phyloP scores from a whole-genome alignment of 2,113 vertebrate genomes.

The Eulemur rufifrons region DNA sequence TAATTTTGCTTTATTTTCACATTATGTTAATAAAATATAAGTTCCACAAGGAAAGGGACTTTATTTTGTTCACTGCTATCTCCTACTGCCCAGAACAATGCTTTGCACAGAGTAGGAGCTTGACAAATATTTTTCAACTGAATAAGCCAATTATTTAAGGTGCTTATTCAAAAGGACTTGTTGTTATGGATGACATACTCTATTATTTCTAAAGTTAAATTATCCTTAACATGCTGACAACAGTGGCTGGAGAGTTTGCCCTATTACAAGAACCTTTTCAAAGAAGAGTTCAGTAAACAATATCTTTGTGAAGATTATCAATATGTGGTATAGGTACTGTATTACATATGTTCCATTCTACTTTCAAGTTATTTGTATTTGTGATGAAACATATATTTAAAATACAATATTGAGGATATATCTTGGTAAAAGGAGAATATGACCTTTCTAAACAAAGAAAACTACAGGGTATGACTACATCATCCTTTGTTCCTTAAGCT shows the following conservation, averaged over 20 bases:
- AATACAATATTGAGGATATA: background rate
- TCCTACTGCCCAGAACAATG: background rate
- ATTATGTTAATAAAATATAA: background rate
- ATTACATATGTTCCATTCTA: background rate
- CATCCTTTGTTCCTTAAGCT: background rate
- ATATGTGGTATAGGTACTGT: background rate
- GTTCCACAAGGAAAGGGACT: background rate
- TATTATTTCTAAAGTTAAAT: constrained; percentile 33
- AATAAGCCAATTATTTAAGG: background rate
- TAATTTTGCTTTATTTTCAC: constrained; percentile 27
- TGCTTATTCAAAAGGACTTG: background rate
- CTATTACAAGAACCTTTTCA: background rate
- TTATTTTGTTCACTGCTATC: background rate
- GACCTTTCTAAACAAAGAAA: background rate
- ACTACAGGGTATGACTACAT: background rate
- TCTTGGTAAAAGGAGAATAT: background rate
- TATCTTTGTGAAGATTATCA: background rate
- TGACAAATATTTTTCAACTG: background rate
- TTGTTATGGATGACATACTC: background rate
- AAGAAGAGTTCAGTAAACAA: background rate
- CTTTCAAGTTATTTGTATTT: background rate
- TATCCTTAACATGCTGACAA: background rate
- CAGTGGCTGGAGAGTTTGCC: background rate
- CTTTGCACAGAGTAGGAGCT: background rate
- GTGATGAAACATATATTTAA: constrained; percentile 3